These are phyloP conservation scores for Spizella passerina DNA, from an alignment of 2,797 vertebrate species.

Conservation along the genomic window DNA sequence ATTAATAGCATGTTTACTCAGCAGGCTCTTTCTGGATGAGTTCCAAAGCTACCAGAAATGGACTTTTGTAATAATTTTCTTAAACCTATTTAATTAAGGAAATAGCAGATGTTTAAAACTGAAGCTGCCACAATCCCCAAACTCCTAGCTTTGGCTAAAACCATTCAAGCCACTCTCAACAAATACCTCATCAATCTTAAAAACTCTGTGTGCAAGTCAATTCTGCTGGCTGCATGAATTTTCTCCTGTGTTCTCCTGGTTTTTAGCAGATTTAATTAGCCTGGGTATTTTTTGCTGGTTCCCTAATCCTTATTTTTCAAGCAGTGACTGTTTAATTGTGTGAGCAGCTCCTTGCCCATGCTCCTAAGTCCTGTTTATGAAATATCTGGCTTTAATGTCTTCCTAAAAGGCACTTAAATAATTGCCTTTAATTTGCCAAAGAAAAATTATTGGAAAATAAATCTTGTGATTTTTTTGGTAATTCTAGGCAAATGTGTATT, in stretches of 20 bases:
- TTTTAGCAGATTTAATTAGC: not conserved
- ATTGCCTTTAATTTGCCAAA: not conserved
- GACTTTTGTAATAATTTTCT: constrained; percentile 7
- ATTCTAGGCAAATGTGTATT: not conserved
- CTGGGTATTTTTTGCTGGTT: not conserved
- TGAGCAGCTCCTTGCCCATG: not conserved
- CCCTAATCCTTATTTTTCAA: not conserved
- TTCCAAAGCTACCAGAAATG: constrained; percentile 7
- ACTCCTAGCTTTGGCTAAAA: not conserved
- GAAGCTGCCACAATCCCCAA: not conserved
- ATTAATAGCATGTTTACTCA: constrained; percentile 27
- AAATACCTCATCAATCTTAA: constrained; percentile 36
- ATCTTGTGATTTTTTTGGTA: not conserved
- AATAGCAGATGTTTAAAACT: constrained; percentile 27
- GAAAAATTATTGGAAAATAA: not conserved
- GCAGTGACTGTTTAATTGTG: not conserved
- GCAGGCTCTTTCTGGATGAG: not conserved
- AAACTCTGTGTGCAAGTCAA: not conserved
- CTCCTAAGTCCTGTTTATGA: not conserved
- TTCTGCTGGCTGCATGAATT: not conserved
- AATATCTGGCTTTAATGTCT: not conserved
- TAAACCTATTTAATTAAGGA: constrained; percentile 6
- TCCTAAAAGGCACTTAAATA: not conserved
- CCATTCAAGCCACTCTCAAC: not conserved
- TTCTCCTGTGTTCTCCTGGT: not conserved